A percentile compares a stretch with the other conserved stretches of the same genome.
Conservation (phyloP, 2,113 vertebrate genomes). For the Gila orcuttii region DNA sequence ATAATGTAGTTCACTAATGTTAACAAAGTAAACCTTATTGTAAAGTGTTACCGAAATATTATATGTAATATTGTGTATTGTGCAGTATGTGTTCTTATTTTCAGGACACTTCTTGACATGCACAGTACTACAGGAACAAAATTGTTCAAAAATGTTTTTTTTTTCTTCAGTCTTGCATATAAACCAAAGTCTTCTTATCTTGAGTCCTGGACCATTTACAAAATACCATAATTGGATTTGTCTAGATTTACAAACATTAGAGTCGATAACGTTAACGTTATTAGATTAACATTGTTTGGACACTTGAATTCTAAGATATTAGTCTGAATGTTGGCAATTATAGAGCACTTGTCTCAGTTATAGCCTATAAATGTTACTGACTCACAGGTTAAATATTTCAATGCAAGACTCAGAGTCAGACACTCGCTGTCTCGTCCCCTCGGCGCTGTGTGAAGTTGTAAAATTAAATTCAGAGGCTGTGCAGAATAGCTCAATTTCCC, state of each 20-base stretch:
- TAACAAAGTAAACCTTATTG: too few relatives aligned
- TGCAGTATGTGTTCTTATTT: neutral
- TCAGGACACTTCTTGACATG: neutral
- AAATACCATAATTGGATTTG: neutral
- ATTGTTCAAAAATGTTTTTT: too few relatives aligned
- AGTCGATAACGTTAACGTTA: neutral
- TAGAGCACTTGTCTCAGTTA: neutral
- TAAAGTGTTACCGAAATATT: too few relatives aligned
- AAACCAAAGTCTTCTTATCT: neutral
- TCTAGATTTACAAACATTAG: neutral
- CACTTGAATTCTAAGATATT: neutral
- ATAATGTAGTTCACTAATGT: too few relatives aligned
- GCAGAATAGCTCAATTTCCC: constrained; percentile 43
- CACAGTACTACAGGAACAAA: neutral
- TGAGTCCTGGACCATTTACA: neutral
- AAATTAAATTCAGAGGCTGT: constrained; percentile 38
- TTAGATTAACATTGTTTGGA: constrained; percentile 5
- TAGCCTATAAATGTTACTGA: constrained; percentile 17
- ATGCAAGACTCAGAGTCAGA: constrained; percentile 5
- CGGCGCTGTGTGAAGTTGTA: constrained; percentile 23
- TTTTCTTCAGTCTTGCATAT: neutral
- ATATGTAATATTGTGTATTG: neutral
- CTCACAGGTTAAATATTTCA: constrained; percentile 3
- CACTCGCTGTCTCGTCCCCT: neutral
- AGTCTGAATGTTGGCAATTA: neutral